A percentile compares a stretch with the other conserved stretches of the same genome.
Conservation (phyloP, 2,113 vertebrate species). For the Xiphias gladius region DNA sequence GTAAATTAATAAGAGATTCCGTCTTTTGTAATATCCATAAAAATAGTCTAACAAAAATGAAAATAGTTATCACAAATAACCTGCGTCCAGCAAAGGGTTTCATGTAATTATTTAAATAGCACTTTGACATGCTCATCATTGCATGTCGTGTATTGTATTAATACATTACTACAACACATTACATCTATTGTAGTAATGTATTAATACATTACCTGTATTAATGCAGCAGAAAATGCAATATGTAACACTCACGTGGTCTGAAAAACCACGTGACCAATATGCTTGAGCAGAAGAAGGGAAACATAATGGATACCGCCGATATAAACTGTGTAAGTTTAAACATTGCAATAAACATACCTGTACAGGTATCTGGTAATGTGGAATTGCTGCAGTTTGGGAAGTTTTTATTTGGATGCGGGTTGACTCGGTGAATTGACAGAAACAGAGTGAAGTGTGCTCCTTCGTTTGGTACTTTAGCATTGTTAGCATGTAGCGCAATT, state of each 20-base stretch:
- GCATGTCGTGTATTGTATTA: too few relatives aligned
- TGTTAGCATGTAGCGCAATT: slow-evolving; percentile 24
- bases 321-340: not conserved
- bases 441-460: too few relatives aligned
- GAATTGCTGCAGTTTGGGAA: not conserved
- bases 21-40: not conserved
- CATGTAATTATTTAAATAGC: not conserved
- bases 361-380: not conserved
- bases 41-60: not conserved
- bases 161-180: too few relatives aligned
- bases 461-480: not conserved
- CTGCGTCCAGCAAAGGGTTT: not conserved
- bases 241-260: not conserved
- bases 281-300: too few relatives aligned
- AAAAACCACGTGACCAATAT: not conserved
- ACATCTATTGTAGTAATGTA: too few relatives aligned
- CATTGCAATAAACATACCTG: not conserved
- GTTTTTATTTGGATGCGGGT: not conserved
- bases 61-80: not conserved
- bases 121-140: not conserved
- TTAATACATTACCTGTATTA: too few relatives aligned
- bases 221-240: too few relatives aligned
- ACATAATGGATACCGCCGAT: not conserved
- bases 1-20: not conserved
- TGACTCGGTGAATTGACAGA: not conserved